Base-by-base conservation (phyloP, 2,888 invertebrate genomes). In the Leptopilina myrica region DNA sequence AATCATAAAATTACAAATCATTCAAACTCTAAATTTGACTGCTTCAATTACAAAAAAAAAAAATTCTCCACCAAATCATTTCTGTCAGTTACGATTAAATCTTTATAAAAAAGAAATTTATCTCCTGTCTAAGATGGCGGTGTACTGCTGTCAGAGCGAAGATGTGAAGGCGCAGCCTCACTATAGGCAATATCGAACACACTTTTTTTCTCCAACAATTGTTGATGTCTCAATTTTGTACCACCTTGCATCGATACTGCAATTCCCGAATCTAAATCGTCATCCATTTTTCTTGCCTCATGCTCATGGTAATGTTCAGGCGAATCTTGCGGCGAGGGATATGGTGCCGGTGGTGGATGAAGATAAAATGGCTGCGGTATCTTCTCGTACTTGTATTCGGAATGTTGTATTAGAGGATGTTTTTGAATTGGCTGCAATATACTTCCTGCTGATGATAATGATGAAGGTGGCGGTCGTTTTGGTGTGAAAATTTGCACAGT, bases 151-250 rank as follows among this genome's bases (percentile, higher is more conserved):
- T 96, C 96, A 20, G 96, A 95, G 87, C 96, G 93, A 78, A 97
- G 93, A 89, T 96, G 96, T 88, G 96, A 96, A 0, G 97, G 97
- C 85, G 97, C 96, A 87, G 98, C 96, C 88, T 97, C 97, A 88
- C 96, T 97, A 89, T 98, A 98, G 0, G 97, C 97, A 85, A 98
- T 98, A 8, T 97, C 97, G 89, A 98, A 98, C 46, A 98, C 95
- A 89, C 97, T 98, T 90, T 98, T 97, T 92, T 98, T 98, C 88
- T 97, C 97, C 80, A 94, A 86, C 79, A 93, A 90, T 82, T 93
- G 93, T 83, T 93, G 93, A 83, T 92, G 90, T 6, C 91, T 85
- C 11, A 91, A 78, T 49, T 90, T 89, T 15, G 82, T 85, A 0
- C 86, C 85, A 15, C 87, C 85, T 56, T 87, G 89, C 8, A 87